Conservation (phyloP, 2,797 vertebrate species). For the Pyrocephalus nanus region DNA sequence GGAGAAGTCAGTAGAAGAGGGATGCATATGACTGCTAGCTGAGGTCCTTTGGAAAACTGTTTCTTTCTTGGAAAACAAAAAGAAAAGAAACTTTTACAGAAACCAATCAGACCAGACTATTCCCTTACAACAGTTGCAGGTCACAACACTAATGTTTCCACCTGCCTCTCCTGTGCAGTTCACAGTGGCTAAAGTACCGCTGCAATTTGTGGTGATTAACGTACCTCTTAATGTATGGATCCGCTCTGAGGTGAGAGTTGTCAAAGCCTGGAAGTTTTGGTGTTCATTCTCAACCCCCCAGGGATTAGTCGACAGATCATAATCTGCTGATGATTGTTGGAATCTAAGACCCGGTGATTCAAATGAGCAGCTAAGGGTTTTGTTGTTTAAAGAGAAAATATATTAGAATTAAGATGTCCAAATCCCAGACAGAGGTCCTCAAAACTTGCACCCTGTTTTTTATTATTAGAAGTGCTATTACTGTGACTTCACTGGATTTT, state of each 20-base stretch:
- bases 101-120: neutral
- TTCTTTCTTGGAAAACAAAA: neutral
- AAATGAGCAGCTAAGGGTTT: neutral
- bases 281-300: neutral
- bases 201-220: neutral
- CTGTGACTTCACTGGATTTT: neutral
- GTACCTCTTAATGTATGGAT: neutral
- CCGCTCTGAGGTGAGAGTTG: neutral
- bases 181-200: neutral
- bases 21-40: neutral
- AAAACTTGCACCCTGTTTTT: neutral
- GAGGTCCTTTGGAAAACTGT: neutral
- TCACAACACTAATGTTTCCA: neutral
- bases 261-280: neutral
- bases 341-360: neutral
- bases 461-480: neutral
- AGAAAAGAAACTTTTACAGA: neutral
- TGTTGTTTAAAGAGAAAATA: neutral
- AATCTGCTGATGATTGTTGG: fast-evolving
- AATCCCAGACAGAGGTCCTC: neutral
- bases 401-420: neutral
- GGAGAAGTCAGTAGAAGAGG: neutral
- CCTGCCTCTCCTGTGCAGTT: neutral
- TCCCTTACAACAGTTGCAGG: neutral
- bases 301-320: neutral